Base-by-base conservation (phyloP, 1,140 invertebrate species). In the Rhopalosiphum maidis region DNA sequence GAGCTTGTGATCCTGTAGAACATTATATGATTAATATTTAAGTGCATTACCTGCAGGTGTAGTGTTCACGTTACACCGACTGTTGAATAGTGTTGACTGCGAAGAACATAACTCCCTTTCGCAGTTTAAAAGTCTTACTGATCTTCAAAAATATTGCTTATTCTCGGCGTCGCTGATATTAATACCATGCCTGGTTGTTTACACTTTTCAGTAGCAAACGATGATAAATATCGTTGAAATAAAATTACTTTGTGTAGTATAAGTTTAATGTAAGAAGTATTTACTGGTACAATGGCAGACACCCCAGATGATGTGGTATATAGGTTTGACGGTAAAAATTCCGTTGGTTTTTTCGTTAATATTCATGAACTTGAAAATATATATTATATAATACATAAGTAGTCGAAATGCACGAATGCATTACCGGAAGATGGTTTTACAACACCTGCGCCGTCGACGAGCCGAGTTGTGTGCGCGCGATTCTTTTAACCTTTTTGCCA, bases 401-500 rank as follows among this genome's bases (percentile, higher is more conserved):
- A 46, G 41, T 46, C 21, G n/a, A 91, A 48, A 91, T 37, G 25
- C 30, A 22, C 30, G 43, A 82, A 82, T 48, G 82, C 90, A 82
- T 77, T 91, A 82, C 68, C 37, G 7, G 21, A 68, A 1, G 30
- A 48, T 8, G 68, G 43, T 7, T 82, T 82, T 46, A 68, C 90
- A 91, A 46, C 60, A 91, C 90, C 90, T 91, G 60, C 30, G 60
- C n/a, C 68, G 60, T 35, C n/a, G 68, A 68, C 60, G n/a, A 77
- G 4, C n/a, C 60, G 90, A 91, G 43, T 91, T 82, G 43, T 91
- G 43, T 18, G 22, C 30, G 46, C 22, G 15, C 91, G 46, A 41
- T 92, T 85, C n/a, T 77, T 91, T 82, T 82, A 46, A 91, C 60
- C 90, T 91, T 92, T 92, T 92, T 85, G 91, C 68, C 68, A 85